These are phyloP conservation scores for Lasiurus cinereus DNA, from an alignment of 2,113 vertebrate species.

Conservation along the genomic window DNA sequence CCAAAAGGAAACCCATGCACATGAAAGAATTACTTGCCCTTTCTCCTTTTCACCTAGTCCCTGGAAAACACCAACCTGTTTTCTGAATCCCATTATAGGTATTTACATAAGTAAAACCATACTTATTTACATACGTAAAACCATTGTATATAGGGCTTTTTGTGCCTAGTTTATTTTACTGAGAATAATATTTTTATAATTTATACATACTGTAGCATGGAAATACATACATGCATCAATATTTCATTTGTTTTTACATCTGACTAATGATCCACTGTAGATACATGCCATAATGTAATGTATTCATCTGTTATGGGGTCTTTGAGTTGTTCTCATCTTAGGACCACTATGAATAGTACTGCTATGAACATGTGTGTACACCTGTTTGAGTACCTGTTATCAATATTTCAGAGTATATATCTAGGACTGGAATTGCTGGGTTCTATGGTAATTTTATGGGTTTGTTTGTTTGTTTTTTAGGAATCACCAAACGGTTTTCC, in stretches of 20 bases:
- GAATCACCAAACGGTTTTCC: neutral
- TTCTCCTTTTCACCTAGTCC: neutral
- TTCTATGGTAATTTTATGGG: neutral
- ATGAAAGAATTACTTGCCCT: neutral
- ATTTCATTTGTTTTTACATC: neutral
- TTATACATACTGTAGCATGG: neutral
- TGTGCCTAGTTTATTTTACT: neutral
- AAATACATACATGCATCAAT: too few relatives aligned
- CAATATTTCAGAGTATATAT: neutral
- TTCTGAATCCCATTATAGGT: neutral
- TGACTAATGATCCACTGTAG: neutral
- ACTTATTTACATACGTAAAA: neutral
- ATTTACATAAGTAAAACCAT: neutral
- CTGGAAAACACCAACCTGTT: neutral
- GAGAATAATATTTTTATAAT: neutral
- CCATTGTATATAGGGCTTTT: neutral
- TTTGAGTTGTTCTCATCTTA: neutral
- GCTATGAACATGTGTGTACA: neutral
- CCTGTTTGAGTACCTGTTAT: neutral
- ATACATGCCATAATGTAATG: neutral
- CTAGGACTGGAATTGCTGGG: neutral
- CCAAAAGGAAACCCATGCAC: neutral
- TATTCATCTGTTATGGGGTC: neutral
- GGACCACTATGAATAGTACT: neutral
- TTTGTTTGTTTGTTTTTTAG: neutral